Evolutionary conservation across 2,888 invertebrate genomes (phyloP).

Genomic region (Philonicus albiceps): DNA sequence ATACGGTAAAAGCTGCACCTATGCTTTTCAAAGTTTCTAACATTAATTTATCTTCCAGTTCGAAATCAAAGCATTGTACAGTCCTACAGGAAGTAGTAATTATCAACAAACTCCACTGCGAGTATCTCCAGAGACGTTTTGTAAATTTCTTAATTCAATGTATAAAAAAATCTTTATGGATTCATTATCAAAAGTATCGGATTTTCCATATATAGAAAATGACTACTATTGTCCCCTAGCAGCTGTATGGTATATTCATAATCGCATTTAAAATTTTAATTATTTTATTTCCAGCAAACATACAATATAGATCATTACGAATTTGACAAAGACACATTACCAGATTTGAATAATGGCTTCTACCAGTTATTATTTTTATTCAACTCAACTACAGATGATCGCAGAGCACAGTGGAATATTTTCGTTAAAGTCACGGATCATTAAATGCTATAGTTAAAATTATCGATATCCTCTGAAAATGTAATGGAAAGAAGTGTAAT

Average conservation of each 20-base stretch:
- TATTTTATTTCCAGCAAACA: constrained; percentile 11
- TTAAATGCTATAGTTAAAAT: background rate
- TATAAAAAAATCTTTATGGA: background rate
- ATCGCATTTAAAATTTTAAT: background rate
- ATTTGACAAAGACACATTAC: background rate
- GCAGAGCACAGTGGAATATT: background rate
- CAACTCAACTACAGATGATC: background rate
- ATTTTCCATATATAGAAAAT: constrained; percentile 35
- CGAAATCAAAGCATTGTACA: background rate
- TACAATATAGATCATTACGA: constrained; percentile 9
- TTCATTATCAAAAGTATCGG: background rate
- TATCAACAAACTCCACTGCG: background rate
- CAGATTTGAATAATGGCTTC: background rate
- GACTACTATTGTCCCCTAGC: constrained; percentile 31
- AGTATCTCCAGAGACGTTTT: background rate
- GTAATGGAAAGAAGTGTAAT: background rate
- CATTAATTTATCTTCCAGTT: background rate
- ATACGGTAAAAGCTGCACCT: background rate
- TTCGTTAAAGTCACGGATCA: background rate
- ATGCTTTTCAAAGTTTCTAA: background rate
- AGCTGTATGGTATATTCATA: background rate
- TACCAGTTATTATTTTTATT: background rate
- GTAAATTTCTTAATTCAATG: background rate
- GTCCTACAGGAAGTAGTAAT: background rate
- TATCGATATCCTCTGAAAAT: background rate